A percentile compares a stretch with the other conserved stretches of the same genome.
These are phyloP conservation scores for Keiferia lycopersicella DNA, from an alignment of 2,888 invertebrate genomes.

Conservation along the genomic window DNA sequence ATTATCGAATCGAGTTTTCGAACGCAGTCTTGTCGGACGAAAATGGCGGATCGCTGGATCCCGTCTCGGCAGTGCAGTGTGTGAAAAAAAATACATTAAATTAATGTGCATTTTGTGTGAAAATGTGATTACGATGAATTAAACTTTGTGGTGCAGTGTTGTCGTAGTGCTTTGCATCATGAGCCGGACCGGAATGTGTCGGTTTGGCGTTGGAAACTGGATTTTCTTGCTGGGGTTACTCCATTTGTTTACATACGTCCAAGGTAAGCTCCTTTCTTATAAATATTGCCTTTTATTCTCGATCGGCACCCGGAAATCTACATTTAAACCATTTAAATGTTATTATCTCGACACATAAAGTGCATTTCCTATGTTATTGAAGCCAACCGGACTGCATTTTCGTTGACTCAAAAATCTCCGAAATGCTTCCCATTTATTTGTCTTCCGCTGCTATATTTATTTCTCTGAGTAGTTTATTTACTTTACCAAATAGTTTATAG, in stretches of 20 bases:
- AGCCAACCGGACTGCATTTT: not conserved
- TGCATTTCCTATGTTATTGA: slow-evolving; percentile 1
- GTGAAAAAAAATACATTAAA: slow-evolving; percentile 50
- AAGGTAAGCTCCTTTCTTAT: slow-evolving; percentile 74
- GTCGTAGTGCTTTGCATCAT: slow-evolving; percentile 64
- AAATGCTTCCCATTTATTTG: not conserved
- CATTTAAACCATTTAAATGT: slow-evolving; percentile 12
- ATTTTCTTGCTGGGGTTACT: slow-evolving; percentile 72
- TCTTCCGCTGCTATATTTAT: slow-evolving; percentile 28
- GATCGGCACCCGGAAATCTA: slow-evolving; percentile 47
- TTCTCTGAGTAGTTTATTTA: slow-evolving; percentile 47
- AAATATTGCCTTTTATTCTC: slow-evolving; percentile 70
- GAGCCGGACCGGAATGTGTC: slow-evolving; percentile 75
- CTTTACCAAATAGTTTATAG: slow-evolving; percentile 49
- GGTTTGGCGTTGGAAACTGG: slow-evolving; percentile 74
- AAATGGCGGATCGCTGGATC: slow-evolving; percentile 67
- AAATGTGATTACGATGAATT: slow-evolving; percentile 79
- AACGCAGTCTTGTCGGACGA: slow-evolving; percentile 55
- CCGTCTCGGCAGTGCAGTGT: slow-evolving; percentile 44
- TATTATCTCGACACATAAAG: slow-evolving; percentile 19
- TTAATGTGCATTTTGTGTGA: slow-evolving; percentile 67
- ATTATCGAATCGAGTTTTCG: slow-evolving; percentile 68
- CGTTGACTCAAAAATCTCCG: not conserved
- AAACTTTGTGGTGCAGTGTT: slow-evolving; percentile 69
- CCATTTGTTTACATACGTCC: slow-evolving; percentile 79